phyloP scores from a whole-genome alignment of 2,888 invertebrate species.

The Sialis fuliginosa region DNA sequence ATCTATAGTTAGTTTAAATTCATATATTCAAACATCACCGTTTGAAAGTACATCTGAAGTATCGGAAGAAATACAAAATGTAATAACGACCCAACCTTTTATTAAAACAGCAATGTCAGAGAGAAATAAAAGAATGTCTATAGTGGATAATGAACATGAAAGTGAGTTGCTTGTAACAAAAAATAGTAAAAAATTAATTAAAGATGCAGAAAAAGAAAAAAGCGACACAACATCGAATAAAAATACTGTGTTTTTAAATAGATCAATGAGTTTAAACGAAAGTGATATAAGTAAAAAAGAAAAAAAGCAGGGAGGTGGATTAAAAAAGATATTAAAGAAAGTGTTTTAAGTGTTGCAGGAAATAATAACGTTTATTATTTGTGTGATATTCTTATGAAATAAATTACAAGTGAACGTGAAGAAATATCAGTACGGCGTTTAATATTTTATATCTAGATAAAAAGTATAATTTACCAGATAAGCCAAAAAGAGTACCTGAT shows the following conservation, averaged over 20 bases:
- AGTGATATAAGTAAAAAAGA: slow-evolving; percentile 25
- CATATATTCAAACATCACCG: not conserved
- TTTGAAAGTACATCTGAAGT: not conserved
- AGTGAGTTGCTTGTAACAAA: not conserved
- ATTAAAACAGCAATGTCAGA: slow-evolving; percentile 27
- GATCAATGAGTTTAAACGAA: slow-evolving; percentile 1
- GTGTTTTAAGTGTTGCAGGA: slow-evolving; percentile 41
- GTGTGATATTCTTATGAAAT: too few relatives aligned
- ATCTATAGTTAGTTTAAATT: not conserved
- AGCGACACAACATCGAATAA: too few relatives aligned
- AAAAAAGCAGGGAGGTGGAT: slow-evolving; percentile 46
- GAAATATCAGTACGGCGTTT: too few relatives aligned
- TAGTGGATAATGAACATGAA: slow-evolving; percentile 8
- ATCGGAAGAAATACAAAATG: not conserved
- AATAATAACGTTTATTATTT: not conserved
- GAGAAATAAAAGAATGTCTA: slow-evolving; percentile 20
- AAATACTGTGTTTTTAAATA: not conserved
- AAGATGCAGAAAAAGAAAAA: too few relatives aligned
- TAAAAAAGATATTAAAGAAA: slow-evolving; percentile 63
- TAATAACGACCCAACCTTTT: slow-evolving; percentile 13
- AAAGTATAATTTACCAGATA: too few relatives aligned
- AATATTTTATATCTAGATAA: too few relatives aligned
- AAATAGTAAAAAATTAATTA: too few relatives aligned
- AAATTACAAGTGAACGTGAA: too few relatives aligned
- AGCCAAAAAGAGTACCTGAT: too few relatives aligned